Evolutionary conservation across 2,888 invertebrate species (phyloP), one percentile per base, ranked within the genome.

Genomic region (Allygus modestus): DNA sequence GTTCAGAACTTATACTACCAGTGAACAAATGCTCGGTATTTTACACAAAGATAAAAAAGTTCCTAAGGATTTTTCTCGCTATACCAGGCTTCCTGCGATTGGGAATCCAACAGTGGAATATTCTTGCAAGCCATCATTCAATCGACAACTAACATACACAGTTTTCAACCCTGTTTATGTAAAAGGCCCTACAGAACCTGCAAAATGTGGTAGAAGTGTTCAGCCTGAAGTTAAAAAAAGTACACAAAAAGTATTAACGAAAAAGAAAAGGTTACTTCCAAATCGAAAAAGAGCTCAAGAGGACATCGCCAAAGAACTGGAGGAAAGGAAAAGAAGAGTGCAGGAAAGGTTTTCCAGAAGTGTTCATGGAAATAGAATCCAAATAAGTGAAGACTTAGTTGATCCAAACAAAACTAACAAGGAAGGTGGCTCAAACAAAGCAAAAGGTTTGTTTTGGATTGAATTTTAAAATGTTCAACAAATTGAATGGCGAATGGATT

Each of bases 111-210:
- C 41, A 5, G 7, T n/a, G 23, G 73, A 43, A 20, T 23, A 58
- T 58, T 23, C 58, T 58, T 7, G 58, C 2, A 73, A 23, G 20
- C 43, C 73, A 43, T 17, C 28, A 31, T 33, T 69, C 37, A 23
- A 23, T 41, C 73, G 73, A 23, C 73, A 73, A 20, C 23, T 73
- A 33, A 73, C 73, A 41, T 73, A 73, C 43, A 73, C 73, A 26
- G 73, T 73, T 17, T 37, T 73, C 11, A 23, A 73, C 12, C 73
- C 73, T n/a, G 43, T 43, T 5, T 73, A 43, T 43, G 73, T 73
- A 15, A 73, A 43, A 23, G 73, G 73, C 15, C 73, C 73, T n/a
- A 1, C 23, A 23, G 73, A 73, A 17, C 20, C 9, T 33, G 0
- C 73, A 11, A 73, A 20, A 1, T 1, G 23, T 12, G 7, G 5